A percentile compares a stretch with the other conserved stretches of the same genome.
Conservation (phyloP, 2,888 invertebrate species). For the Scelioninae gen. 1 region DNA sequence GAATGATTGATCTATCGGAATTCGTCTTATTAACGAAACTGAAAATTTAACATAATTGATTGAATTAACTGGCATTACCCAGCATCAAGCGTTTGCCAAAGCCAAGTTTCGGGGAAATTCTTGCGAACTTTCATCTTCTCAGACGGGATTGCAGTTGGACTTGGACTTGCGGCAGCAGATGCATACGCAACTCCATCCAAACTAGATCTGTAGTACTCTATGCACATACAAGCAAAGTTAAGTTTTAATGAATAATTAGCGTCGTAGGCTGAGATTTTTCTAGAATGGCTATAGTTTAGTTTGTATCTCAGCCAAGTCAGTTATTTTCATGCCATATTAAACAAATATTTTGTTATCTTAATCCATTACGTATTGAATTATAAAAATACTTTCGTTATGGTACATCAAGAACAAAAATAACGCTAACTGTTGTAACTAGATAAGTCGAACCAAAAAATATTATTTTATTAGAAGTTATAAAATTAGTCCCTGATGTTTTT, state of each 20-base stretch:
- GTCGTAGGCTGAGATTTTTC: slow-evolving; percentile 60
- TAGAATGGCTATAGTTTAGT: slow-evolving; percentile 27
- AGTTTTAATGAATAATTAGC: slow-evolving; percentile 71
- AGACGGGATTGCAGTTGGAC: slow-evolving; percentile 76
- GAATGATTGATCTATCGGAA: background rate
- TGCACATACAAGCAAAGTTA: slow-evolving; percentile 79
- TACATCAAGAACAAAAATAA: slow-evolving; percentile 26
- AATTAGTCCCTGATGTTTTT: slow-evolving; percentile 58
- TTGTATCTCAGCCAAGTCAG: slow-evolving; percentile 43
- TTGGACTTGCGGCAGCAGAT: slow-evolving; percentile 75
- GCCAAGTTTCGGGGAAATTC: slow-evolving; percentile 90
- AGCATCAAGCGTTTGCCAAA: slow-evolving; percentile 87
- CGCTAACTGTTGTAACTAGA: slow-evolving; percentile 19
- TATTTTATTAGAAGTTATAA: slow-evolving; percentile 30
- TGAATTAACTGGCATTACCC: slow-evolving; percentile 85
- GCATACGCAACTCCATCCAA: slow-evolving; percentile 80
- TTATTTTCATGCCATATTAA: slow-evolving; percentile 63
- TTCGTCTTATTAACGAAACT: background rate
- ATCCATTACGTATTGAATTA: slow-evolving; percentile 23
- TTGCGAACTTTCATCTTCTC: slow-evolving; percentile 85
- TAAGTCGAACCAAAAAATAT: slow-evolving; percentile 16
- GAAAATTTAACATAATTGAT: slow-evolving; percentile 24
- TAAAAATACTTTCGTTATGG: slow-evolving; percentile 25
- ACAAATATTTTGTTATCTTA: slow-evolving; percentile 38
- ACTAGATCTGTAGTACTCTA: slow-evolving; percentile 86